phyloP scores from a whole-genome alignment of 2,797 vertebrate species.

The Leptodactylus fallax region DNA sequence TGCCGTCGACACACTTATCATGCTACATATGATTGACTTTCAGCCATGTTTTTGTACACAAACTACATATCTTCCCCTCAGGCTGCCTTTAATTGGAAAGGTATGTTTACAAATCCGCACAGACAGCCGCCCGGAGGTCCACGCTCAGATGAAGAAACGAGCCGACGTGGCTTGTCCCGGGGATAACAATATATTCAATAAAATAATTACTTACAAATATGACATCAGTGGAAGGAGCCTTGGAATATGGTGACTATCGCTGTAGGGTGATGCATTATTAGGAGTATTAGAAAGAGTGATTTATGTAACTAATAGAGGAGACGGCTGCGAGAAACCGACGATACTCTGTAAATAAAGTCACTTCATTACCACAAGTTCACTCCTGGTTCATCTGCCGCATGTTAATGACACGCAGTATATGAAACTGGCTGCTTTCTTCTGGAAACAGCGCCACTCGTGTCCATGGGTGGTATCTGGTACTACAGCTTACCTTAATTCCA shows the following conservation, averaged over 20 bases:
- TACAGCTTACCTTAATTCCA: no score
- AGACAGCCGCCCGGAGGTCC: slow-evolving; percentile 40
- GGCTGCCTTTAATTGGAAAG: slow-evolving; percentile 43
- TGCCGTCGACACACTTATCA: not conserved
- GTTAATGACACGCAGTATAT: not conserved
- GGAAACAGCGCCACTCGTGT: no score
- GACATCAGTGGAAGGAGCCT: slow-evolving; percentile 27
- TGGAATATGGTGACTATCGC: not conserved
- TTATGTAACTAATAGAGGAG: slow-evolving; percentile 9
- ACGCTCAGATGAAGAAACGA: slow-evolving; percentile 12
- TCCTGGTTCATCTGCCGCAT: not conserved
- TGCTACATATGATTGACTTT: not conserved
- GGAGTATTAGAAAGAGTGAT: slow-evolving; percentile 12
- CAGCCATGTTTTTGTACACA: not conserved
- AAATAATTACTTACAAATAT: slow-evolving; percentile 45
- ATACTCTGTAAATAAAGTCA: slow-evolving; percentile 11
- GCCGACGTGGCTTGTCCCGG: slow-evolving; percentile 17
- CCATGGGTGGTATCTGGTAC: no score
- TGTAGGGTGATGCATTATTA: not conserved
- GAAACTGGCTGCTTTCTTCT: not conserved
- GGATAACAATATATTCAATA: slow-evolving; percentile 31
- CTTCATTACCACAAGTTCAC: slow-evolving; percentile 20
- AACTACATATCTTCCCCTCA: not conserved
- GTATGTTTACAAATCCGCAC: slow-evolving; percentile 38
- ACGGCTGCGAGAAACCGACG: not conserved